Evolutionary conservation across 2,888 invertebrate species (phyloP).

Genomic region (Chaetoderma sp.): DNA sequence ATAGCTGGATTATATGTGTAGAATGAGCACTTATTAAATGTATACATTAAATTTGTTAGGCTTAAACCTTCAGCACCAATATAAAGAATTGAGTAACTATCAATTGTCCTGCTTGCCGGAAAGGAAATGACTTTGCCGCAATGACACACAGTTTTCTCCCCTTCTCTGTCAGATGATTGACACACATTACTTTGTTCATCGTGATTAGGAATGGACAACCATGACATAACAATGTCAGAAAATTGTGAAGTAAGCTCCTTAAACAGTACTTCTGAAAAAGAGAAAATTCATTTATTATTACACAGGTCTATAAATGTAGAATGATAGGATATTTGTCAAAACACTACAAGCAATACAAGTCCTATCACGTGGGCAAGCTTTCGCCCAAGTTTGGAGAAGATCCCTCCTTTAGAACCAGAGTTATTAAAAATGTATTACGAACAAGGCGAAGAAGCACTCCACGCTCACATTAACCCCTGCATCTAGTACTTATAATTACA

Average conservation of each 20-base stretch:
- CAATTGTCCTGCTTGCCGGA: conserved; percentile 50
- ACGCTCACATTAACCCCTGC: too few relatives aligned
- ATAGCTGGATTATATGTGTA: conserved; percentile 66
- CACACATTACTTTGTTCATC: not conserved
- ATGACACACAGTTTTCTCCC: not conserved
- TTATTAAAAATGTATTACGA: too few relatives aligned
- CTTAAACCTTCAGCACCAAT: conserved; percentile 78
- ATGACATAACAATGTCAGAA: conserved; percentile 28
- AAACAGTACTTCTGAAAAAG: conserved; percentile 33
- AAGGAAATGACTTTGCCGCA: conserved; percentile 47
- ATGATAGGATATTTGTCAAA: too few relatives aligned
- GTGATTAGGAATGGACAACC: conserved; percentile 18
- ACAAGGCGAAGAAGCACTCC: too few relatives aligned
- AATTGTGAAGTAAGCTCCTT: conserved; percentile 14
- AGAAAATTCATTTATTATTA: not conserved
- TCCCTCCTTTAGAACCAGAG: too few relatives aligned
- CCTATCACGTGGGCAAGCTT: too few relatives aligned
- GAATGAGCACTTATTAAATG: conserved; percentile 65
- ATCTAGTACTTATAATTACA: too few relatives aligned
- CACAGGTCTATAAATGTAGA: too few relatives aligned
- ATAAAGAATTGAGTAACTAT: conserved; percentile 76
- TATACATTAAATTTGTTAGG: conserved; percentile 75
- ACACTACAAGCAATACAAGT: too few relatives aligned
- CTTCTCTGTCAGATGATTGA: not conserved
- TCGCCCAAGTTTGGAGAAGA: too few relatives aligned